Base-by-base conservation (phyloP, 2,888 invertebrate genomes). In the Gymnoscelis rufifasciata region DNA sequence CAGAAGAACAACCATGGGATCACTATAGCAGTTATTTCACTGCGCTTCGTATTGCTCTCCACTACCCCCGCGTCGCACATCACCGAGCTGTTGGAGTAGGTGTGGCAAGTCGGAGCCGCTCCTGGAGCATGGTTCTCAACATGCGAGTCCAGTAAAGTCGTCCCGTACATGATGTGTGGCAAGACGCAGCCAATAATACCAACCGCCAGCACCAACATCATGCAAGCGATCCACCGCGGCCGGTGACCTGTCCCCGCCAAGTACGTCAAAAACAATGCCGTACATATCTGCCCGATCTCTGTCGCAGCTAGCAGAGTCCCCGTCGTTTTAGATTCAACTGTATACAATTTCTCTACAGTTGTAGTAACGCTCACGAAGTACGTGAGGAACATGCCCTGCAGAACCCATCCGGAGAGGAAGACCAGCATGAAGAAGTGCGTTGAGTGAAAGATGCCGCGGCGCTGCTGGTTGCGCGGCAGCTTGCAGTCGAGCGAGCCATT, bases 341-440 rank as follows among this genome's bases (percentile, higher is more conserved):
- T 94, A 78, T 96, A 97, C 51, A 97, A 88, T 80, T 96, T 97
- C 80, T 97, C 97, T 57, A 97, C 94, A 24, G 97, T 97, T 46
- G 97, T 97, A 68, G 97, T 95, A 58, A 96, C 95, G 74, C 95
- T 95, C 47, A 97, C 97, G 77, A 97, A 96, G 80, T 97, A 97
- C 30, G 97, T 97, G 81, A 95, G 95, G 81, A 95, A 97, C 95
- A 97, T 97, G 51, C 97, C 97, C 82, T 93, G 93, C 47, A 93
- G 84, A 52, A 96, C 94, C 93, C 95, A 96, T 41, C 95, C 95
- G 63, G 95, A 90, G 67, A 95, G 92, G 78, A 97, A 97, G 38
- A 95, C 94, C 68, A 94, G 91, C 88, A 97, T 92, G 83, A 97
- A 97, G 52, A 94, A 92, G 71, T 96, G 93, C 59, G 96, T 96